A percentile compares a stretch with the other conserved stretches of the same genome.
phyloP scores from a whole-genome alignment of 2,888 invertebrate genomes.

The Lasioglossum villosulum region DNA sequence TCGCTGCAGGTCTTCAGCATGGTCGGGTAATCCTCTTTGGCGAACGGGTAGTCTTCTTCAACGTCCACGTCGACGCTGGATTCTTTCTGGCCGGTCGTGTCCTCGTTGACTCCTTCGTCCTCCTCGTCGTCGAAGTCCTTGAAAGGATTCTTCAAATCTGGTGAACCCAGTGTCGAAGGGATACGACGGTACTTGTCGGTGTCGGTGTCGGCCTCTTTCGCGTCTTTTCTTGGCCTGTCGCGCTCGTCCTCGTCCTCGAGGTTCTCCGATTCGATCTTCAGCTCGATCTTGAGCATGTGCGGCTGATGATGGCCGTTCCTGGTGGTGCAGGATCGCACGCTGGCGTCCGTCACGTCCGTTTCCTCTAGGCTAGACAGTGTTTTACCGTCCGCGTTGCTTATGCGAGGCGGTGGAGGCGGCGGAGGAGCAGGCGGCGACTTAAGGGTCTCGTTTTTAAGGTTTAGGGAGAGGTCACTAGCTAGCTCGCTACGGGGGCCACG shows the following conservation, averaged over 20 bases:
- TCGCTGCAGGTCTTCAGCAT: constrained; percentile 83
- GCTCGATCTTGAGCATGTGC: constrained; percentile 85
- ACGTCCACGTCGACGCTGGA: constrained; percentile 79
- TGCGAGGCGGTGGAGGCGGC: constrained; percentile 70
- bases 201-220: neutral
- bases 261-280: constrained; percentile 80
- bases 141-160: constrained; percentile 69
- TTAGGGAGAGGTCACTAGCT: constrained; percentile 80
- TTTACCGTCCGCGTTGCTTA: constrained; percentile 78
- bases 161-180: constrained; percentile 39
- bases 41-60: constrained; percentile 83
- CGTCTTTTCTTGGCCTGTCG: constrained; percentile 9
- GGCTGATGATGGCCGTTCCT: constrained; percentile 85
- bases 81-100: constrained; percentile 74
- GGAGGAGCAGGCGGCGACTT: constrained; percentile 45
- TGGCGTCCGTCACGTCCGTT: constrained; percentile 84
- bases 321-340: constrained; percentile 84
- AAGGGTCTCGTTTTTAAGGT: constrained; percentile 75
- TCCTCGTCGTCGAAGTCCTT: constrained; percentile 72
- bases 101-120: constrained; percentile 54
- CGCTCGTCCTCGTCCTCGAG: constrained; percentile 53
- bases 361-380: constrained; percentile 83
- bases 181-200: constrained; percentile 24
- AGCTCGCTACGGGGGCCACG: constrained; percentile 78
- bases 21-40: constrained; percentile 83